Conservation (phyloP, 1,140 invertebrate genomes). For the Drosophila rufa region DNA sequence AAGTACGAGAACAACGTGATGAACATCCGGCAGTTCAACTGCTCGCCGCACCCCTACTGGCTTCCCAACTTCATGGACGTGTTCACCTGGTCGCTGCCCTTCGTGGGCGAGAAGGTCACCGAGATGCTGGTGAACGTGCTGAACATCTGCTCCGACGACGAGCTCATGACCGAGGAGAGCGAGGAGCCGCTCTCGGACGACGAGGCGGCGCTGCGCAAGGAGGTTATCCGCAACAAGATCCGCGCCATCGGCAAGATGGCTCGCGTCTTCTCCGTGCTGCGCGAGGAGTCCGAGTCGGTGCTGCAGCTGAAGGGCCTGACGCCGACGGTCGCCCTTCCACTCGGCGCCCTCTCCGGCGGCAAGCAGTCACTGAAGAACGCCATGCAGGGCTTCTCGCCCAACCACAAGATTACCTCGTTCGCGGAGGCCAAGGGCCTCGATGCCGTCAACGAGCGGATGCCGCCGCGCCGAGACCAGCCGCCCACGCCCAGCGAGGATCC, state of each 20-base stretch:
- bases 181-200: constrained; percentile 89
- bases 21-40: constrained; percentile 99
- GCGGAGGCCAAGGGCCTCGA: constrained; percentile 99
- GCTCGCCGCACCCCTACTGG: constrained; percentile 99
- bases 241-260: constrained; percentile 99
- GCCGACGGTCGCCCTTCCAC: constrained; percentile 98
- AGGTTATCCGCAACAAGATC: constrained; percentile 99
- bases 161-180: constrained; percentile 98
- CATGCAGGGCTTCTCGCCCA: constrained; percentile 98
- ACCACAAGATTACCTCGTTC: constrained; percentile 99
- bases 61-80: constrained; percentile 99
- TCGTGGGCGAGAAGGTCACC: constrained; percentile 99
- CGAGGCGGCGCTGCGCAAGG: constrained; percentile 96
- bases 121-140: constrained; percentile 99
- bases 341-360: constrained; percentile 98
- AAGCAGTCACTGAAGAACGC: constrained; percentile 98
- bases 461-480: constrained; percentile 94
- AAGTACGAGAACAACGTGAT: constrained; percentile 99
- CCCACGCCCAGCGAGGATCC: constrained; percentile 84
- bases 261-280: constrained; percentile 86
- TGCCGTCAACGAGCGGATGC: constrained; percentile 99
- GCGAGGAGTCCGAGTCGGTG: constrained; percentile 99
- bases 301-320: constrained; percentile 99
- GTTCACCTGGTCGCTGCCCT: constrained; percentile 99
- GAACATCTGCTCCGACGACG: constrained; percentile 99